Evolutionary conservation across 2,797 vertebrate genomes (phyloP), one percentile per base, ranked within the genome.

Genomic region (Psittacula echo): DNA sequence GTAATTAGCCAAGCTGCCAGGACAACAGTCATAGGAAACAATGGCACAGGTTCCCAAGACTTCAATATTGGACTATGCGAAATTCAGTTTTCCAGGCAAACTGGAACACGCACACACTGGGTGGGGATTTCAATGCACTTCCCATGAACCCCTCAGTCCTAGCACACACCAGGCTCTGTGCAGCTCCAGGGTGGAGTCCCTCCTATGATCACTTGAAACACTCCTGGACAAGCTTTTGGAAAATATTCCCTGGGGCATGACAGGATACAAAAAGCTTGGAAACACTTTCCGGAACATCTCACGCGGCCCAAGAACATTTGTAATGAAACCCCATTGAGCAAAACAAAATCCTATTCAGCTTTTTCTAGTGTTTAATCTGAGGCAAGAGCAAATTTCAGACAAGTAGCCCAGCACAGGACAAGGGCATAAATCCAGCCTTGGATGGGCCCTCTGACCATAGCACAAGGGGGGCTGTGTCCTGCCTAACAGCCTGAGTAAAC

Each of bases 141-240:
- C 82, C 64, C 56, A 17, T 2, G 67, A 94, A 78, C 6, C 64
- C 47, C 83, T 41, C 27, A 5, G 39, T 20, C 91, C 71, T 80
- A 90, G 54, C 39, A 51, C 85, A 78, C 70, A 47, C 7, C 44
- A 86, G 30, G 27, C n/a, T 67, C 87, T 23, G 34, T 4, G 64
- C 48, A 86, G 82, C 11, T 79, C 47, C 61, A 93, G 93, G 90
- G 87, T 77, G 88, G 91, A 92, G 80, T 13, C 39, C 62, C n/a
- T 89, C 24, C 27, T 68, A 48, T 50, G 45, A 94, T 67, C 76
- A 51, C 27, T 95, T 93, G 92, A 74, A 93, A 76, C n/a, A 22
- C 30, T 90, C 70, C 83, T 91, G 91, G 93, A 95, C 30, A 32
- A 84, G 86, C 73, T 22, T 90, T 68, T 90, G 88, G 87, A 94